Base-by-base conservation (phyloP, 2,113 vertebrate genomes). In the Ifrita kowaldi region DNA sequence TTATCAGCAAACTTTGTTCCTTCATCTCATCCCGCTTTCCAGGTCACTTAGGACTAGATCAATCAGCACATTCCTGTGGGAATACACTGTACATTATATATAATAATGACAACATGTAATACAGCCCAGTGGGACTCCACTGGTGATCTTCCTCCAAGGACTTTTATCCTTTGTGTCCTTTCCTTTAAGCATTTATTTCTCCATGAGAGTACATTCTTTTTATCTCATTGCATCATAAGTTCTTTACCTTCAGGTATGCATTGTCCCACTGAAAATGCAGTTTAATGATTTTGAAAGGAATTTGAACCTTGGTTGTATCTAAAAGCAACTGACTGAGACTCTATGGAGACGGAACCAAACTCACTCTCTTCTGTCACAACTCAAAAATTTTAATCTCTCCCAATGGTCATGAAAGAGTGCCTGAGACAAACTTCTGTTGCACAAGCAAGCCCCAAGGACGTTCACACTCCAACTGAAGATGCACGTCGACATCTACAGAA, bases 1-100 rank as follows among this genome's bases (percentile, higher is more conserved):
- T 63, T 78, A 88, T 87, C 91, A 96, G 80, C 73, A 84, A 81
- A 71, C 56, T 85, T 81, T 57, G 28, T 87, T 92, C 64, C 83
- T 90, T 77, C 53, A 70, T 77, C 68, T 90, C 42, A 68, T 81
- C 32, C 41, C 7, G 9, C 26, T 95, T 95, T 87, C 33, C 47
- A 27, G 27, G 73, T 89, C 69, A 47, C 69, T 75, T 87, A 92
- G 33, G 73, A 63, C 47, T 74, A 59, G 80, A 89, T 70, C 68
- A 77, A 42, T 85, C 70, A 65, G 32, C 0, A 4, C 50, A 49
- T 81, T 77, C 83, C 56, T n/a, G 30, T 74, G 47, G 35, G 89
- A 76, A 77, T 63, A 69, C 30, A 69, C 24, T 35, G 41, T 33
- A 49, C 49, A 47, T 56, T 56, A 70, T 70, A 55, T 23, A 47